Evolutionary conservation across 1,140 invertebrate genomes (phyloP).

Genomic region (Thaumetopoea pityocampa): DNA sequence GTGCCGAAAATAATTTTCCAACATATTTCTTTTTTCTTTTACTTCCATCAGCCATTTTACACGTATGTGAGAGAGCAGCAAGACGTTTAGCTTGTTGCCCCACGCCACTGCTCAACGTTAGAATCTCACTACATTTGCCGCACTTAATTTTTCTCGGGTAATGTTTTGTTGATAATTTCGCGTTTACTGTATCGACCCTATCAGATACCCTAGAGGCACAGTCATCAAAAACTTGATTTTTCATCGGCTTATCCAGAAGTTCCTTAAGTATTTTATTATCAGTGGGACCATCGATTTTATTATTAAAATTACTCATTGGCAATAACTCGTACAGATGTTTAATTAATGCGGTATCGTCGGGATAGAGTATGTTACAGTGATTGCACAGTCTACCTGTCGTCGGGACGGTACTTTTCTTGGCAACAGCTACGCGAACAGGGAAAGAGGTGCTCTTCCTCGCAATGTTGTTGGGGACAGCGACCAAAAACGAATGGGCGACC

Average conservation of each 20-base stretch:
- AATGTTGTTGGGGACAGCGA: conserved; percentile 22
- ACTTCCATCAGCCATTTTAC: not conserved
- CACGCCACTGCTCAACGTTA: too few relatives aligned
- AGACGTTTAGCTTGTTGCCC: too few relatives aligned
- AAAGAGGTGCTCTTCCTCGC: conserved; percentile 20
- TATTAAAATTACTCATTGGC: conserved; percentile 12
- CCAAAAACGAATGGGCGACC: conserved; percentile 36
- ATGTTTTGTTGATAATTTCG: too few relatives aligned
- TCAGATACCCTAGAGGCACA: too few relatives aligned
- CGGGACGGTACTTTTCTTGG: conserved; percentile 24
- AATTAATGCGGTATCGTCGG: conserved; percentile 26
- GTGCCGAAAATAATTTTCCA: not conserved
- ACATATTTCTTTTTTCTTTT: not conserved
- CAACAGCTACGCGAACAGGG: too few relatives aligned
- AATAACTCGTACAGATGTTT: conserved; percentile 38
- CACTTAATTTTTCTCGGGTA: too few relatives aligned
- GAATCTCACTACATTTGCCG: too few relatives aligned
- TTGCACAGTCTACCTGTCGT: conserved; percentile 20
- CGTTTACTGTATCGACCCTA: too few relatives aligned
- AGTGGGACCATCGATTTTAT: not conserved
- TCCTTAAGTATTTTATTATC: too few relatives aligned
- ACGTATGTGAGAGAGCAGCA: too few relatives aligned
- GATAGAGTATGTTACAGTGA: conserved; percentile 35
- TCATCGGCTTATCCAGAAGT: too few relatives aligned
- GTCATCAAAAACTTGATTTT: too few relatives aligned